A percentile compares a stretch with the other conserved stretches of the same genome.
Evolutionary conservation across 2,888 invertebrate genomes (phyloP).

Genomic region (Zaprionus lineosus): DNA sequence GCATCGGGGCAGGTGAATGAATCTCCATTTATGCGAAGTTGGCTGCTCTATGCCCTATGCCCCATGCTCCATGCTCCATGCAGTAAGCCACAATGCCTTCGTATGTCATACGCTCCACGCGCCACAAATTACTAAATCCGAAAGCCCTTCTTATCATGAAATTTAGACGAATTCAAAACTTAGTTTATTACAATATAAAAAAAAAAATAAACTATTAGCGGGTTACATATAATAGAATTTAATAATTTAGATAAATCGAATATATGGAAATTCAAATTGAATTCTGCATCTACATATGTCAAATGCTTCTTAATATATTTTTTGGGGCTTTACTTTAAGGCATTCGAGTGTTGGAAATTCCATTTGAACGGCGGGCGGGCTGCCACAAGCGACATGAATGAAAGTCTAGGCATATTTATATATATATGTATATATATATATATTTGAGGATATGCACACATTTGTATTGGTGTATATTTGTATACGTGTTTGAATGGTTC

Average conservation of each 20-base stretch:
- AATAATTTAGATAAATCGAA: no score
- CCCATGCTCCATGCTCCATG: no score
- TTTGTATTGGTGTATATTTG: conserved; percentile 19
- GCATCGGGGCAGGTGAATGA: conserved; percentile 1
- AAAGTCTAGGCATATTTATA: conserved; percentile 24
- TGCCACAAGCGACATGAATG: conserved; percentile 24
- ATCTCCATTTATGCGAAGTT: conserved; percentile 3
- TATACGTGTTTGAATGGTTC: conserved; percentile 17
- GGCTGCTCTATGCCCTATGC: no score
- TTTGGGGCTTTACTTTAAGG: conserved; percentile 33
- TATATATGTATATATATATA: conserved; percentile 20
- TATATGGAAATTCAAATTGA: not conserved
- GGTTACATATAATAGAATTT: no score
- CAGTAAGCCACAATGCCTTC: no score
- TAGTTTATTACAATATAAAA: no score
- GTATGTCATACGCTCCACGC: no score
- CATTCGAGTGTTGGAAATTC: conserved; percentile 42
- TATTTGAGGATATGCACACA: no score
- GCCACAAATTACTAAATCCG: no score
- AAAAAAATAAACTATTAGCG: no score
- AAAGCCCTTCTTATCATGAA: no score
- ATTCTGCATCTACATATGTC: not conserved
- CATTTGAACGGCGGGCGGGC: conserved; percentile 46
- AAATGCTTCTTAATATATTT: not conserved
- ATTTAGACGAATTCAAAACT: no score